Percentiles rank a stretch among this genome's conserved stretches.
These are phyloP conservation scores for Achroia grisella DNA, from an alignment of 1,140 invertebrate genomes.

Conservation along the genomic window DNA sequence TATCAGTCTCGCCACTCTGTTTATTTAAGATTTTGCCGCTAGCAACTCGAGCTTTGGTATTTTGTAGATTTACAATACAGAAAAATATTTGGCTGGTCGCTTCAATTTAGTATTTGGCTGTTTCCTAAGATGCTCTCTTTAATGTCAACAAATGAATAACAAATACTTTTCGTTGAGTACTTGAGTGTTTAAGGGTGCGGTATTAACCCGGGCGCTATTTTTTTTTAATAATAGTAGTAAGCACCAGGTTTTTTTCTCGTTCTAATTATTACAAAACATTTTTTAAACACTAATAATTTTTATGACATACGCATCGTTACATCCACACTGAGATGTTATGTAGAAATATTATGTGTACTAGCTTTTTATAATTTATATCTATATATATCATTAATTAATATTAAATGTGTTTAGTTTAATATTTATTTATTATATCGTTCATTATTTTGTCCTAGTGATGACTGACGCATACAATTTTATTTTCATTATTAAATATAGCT, in stretches of 20 bases:
- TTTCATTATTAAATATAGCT: too few species aligned
- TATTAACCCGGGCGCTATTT: conserved; percentile 32
- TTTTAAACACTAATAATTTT: background rate
- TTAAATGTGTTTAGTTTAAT: background rate
- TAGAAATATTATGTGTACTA: too few species aligned
- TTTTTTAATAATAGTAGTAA: conserved; percentile 5
- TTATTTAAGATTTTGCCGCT: conserved; percentile 43
- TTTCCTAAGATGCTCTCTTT: conserved; percentile 40
- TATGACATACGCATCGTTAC: too few species aligned
- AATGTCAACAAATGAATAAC: conserved; percentile 31
- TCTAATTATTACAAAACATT: conserved; percentile 7
- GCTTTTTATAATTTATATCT: too few species aligned
- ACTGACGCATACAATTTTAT: too few species aligned
- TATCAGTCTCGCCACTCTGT: conserved; percentile 20
- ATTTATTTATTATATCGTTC: background rate
- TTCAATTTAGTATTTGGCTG: conserved; percentile 57
- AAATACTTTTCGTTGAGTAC: conserved; percentile 15
- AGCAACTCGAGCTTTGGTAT: conserved; percentile 49
- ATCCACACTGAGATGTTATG: too few species aligned
- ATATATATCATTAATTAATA: too few species aligned
- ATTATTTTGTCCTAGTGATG: background rate
- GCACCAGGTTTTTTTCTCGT: conserved; percentile 43
- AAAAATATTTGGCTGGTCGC: conserved; percentile 61
- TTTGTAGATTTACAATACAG: conserved; percentile 30
- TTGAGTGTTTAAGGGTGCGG: conserved; percentile 16